phyloP scores from a whole-genome alignment of 2,888 invertebrate genomes.

The Drosophila putrida region DNA sequence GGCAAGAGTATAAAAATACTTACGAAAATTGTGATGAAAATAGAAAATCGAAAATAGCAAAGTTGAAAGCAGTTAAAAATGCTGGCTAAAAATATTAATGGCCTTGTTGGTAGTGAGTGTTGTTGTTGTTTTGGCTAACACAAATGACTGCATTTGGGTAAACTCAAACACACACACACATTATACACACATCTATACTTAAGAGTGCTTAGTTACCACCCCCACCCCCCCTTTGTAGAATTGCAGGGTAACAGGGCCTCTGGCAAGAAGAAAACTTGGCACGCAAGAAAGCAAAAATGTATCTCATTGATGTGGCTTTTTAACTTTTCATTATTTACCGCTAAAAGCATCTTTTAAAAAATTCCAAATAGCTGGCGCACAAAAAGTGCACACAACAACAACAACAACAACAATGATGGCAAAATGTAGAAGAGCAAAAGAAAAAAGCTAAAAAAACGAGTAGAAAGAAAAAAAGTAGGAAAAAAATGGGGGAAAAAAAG shows the following conservation, averaged over 20 bases:
- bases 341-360: constrained; percentile 86
- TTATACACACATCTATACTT: not conserved
- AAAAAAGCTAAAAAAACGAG: constrained; percentile 9
- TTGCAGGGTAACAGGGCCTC: constrained; percentile 7
- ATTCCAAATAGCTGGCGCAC: constrained; percentile 79
- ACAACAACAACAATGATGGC: constrained; percentile 31
- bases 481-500: not conserved
- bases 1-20: not conserved
- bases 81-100: constrained; percentile 39
- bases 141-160: constrained; percentile 41
- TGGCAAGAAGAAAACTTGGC: constrained; percentile 20
- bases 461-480: constrained; percentile 10
- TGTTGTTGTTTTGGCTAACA: constrained; percentile 26
- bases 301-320: constrained; percentile 85
- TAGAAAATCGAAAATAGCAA: constrained; percentile 15
- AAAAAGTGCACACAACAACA: constrained; percentile 49
- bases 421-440: constrained; percentile 15
- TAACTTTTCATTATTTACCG: constrained; percentile 86
- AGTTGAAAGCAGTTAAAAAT: constrained; percentile 19
- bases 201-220: not conserved
- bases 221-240: not conserved
- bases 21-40: not conserved
- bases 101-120: constrained; percentile 18
- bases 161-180: constrained; percentile 18
- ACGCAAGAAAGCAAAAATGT: constrained; percentile 61